These are phyloP conservation scores for Ecdyonurus torrentis DNA, from an alignment of 2,888 invertebrate genomes.

Conservation along the genomic window DNA sequence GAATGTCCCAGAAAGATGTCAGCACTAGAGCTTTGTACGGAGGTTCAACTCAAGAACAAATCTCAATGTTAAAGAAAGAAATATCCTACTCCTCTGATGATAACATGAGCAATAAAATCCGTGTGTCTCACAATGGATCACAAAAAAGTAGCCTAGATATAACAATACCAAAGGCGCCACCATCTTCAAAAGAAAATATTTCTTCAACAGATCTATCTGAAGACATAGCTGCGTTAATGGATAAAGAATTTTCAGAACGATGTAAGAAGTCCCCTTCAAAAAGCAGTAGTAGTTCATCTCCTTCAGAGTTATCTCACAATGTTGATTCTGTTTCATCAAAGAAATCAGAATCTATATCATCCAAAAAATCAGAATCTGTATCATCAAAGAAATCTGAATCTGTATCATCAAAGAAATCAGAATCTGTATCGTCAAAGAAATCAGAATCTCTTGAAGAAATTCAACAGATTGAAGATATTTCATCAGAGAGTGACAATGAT, in stretches of 20 bases:
- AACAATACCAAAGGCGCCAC: neutral
- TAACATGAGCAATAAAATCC: too few relatives aligned
- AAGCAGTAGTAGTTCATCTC: neutral
- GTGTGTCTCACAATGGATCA: too few relatives aligned
- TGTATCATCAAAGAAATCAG: neutral
- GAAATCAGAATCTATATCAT: neutral
- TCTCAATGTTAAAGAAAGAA: neutral
- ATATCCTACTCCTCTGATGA: neutral
- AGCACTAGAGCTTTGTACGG: neutral
- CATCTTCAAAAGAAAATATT: neutral
- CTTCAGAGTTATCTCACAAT: too few relatives aligned
- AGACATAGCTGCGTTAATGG: neutral
- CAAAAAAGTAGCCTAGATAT: neutral
- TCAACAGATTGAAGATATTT: neutral
- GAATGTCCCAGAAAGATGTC: neutral
- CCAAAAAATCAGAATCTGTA: neutral
- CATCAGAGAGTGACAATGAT: neutral
- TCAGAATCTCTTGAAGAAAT: neutral
- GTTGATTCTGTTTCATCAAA: neutral
- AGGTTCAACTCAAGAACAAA: neutral
- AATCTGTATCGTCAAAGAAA: neutral
- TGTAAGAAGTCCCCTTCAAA: too few relatives aligned
- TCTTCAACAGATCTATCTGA: neutral
- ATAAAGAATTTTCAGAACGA: too few relatives aligned
- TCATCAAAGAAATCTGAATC: neutral